A percentile compares a stretch with the other conserved stretches of the same genome.
phyloP scores from a whole-genome alignment of 2,888 invertebrate species.

The Lacanobia wlatinum region DNA sequence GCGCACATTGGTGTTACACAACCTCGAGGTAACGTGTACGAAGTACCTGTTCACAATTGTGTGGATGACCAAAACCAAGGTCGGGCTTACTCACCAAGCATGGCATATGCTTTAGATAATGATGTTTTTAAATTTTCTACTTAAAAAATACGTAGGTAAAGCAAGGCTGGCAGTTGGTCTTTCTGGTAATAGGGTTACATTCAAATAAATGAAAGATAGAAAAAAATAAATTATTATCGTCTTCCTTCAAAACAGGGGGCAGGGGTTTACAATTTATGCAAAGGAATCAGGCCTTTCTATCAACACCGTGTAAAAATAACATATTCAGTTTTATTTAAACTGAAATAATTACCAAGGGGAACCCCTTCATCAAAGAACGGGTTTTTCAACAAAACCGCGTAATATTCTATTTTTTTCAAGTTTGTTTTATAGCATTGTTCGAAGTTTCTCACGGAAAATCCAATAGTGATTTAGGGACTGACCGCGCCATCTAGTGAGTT shows the following conservation, averaged over 20 bases:
- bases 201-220: not conserved
- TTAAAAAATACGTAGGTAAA: not conserved
- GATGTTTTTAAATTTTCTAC: constrained; percentile 28
- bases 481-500: constrained; percentile 53
- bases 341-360: not conserved
- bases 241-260: not conserved
- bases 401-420: not conserved
- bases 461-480: not conserved
- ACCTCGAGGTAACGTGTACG: constrained; percentile 48
- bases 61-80: constrained; percentile 69
- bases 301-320: not conserved
- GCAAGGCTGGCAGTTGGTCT: not conserved
- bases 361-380: constrained; percentile 1
- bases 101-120: constrained; percentile 29
- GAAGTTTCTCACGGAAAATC: constrained; percentile 24
- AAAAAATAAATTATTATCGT: not conserved
- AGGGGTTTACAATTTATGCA: too few species aligned
- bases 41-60: constrained; percentile 59
- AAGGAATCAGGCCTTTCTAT: not conserved
- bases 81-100: constrained; percentile 58
- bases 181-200: not conserved
- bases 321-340: not conserved
- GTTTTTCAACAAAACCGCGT: constrained; percentile 1
- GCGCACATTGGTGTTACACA: constrained; percentile 59
- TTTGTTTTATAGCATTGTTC: constrained; percentile 20